A percentile compares a stretch with the other conserved stretches of the same genome.
These are phyloP conservation scores for Micoletzkya japonica DNA, from an alignment of 2,888 invertebrate genomes.

Conservation along the genomic window DNA sequence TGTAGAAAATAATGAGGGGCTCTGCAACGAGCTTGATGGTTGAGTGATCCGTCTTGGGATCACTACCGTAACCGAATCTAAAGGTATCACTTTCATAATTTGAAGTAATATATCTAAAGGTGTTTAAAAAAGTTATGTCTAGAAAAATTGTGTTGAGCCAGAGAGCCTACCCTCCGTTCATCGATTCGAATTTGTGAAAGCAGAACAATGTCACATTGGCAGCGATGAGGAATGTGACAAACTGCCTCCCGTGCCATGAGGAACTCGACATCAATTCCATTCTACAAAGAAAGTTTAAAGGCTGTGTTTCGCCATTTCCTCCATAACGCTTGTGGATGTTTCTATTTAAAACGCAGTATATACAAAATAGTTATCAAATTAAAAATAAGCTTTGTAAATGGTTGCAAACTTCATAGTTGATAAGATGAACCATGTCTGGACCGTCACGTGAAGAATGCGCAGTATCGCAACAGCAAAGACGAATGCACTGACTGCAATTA, in stretches of 20 bases:
- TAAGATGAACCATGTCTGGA: slow-evolving; percentile 25
- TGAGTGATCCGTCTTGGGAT: slow-evolving; percentile 1
- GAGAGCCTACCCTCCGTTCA: slow-evolving; percentile 16
- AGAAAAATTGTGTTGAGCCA: too few species aligned
- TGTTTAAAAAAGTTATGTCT: too few species aligned
- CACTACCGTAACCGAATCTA: slow-evolving; percentile 11
- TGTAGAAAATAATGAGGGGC: slow-evolving; percentile 19
- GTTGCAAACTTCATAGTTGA: too few species aligned
- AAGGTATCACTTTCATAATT: too few species aligned
- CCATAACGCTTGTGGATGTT: too few species aligned
- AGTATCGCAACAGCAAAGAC: slow-evolving; percentile 16
- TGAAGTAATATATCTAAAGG: neutral
- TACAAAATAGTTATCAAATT: too few species aligned
- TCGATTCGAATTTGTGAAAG: slow-evolving; percentile 23
- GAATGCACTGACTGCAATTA: slow-evolving; percentile 11
- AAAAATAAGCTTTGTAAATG: too few species aligned
- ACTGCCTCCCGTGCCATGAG: slow-evolving; percentile 13
- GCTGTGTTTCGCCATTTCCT: too few species aligned
- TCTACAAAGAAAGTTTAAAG: too few species aligned
- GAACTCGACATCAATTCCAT: too few species aligned
- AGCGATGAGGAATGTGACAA: slow-evolving; percentile 23
- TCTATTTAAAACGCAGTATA: too few species aligned
- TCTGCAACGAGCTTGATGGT: slow-evolving; percentile 2
- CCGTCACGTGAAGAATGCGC: slow-evolving; percentile 8
- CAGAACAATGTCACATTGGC: slow-evolving; percentile 20